Conservation (phyloP, 2,797 vertebrate genomes). For the Melanotaenia maccullochi region DNA sequence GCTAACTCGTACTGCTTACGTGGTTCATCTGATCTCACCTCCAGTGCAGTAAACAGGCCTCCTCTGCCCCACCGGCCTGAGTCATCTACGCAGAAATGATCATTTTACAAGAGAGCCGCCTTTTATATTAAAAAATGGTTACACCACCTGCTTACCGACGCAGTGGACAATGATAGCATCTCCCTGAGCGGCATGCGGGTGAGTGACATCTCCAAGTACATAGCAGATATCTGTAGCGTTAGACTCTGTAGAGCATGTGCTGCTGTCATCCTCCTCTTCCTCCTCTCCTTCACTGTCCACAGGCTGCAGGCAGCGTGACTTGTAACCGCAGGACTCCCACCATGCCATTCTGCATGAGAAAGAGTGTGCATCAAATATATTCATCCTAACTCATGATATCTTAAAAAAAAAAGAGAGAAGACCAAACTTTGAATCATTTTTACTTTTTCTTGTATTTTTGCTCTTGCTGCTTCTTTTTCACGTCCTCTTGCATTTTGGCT, state of each 20-base stretch:
- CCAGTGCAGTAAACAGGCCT: conserved; percentile 92
- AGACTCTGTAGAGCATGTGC: conserved; percentile 73
- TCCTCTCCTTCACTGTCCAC: conserved; percentile 83
- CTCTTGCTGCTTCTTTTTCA: conserved; percentile 82
- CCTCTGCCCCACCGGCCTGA: conserved; percentile 91
- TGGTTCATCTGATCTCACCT: conserved; percentile 87
- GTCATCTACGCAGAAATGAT: conserved; percentile 83
- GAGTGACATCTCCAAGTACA: conserved; percentile 92
- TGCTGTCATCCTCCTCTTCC: conserved; percentile 67
- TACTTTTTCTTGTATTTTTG: conserved; percentile 89
- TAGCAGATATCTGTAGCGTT: conserved; percentile 83
- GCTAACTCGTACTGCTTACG: conserved; percentile 89
- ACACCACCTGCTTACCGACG: conserved; percentile 80
- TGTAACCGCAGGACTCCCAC: conserved; percentile 90
- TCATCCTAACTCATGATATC: too few relatives aligned
- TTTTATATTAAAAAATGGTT: not conserved
- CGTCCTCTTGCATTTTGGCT: conserved; percentile 84
- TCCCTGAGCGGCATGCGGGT: conserved; percentile 83
- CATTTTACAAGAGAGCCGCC: not conserved
- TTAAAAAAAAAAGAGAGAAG: not conserved
- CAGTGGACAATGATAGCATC: conserved; percentile 92
- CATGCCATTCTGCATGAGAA: conserved; percentile 84
- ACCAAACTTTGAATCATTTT: not conserved
- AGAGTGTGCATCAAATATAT: not conserved
- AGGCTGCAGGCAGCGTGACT: conserved; percentile 83